phyloP scores from a whole-genome alignment of 2,113 vertebrate species.

The Hucho hucho region DNA sequence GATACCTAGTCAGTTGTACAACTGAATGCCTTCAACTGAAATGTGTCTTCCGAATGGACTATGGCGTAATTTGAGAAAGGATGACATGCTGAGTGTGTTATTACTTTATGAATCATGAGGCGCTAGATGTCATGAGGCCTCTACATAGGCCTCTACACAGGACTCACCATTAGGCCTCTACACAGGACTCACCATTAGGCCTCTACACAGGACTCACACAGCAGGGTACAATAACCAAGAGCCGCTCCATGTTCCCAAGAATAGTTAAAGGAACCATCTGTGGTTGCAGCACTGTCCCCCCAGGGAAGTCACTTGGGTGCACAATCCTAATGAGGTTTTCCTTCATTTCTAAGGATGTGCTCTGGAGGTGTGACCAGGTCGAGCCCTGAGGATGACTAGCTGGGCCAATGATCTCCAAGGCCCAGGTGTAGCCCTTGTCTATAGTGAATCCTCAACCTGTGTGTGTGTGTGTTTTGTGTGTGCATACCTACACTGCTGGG shows the following conservation, averaged over 20 bases:
- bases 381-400: slow-evolving; percentile 2
- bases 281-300: not conserved
- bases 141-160: not conserved
- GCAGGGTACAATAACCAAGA: no score
- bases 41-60: no score
- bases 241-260: not conserved
- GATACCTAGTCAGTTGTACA: no score
- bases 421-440: not conserved
- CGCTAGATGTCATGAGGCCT: not conserved
- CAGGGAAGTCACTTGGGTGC: not conserved
- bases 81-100: not conserved
- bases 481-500: not conserved
- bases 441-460: slow-evolving; percentile 4
- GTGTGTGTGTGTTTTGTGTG: not conserved
- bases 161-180: no score
- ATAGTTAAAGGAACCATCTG: slow-evolving; percentile 32
- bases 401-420: not conserved
- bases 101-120: not conserved
- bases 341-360: not conserved
- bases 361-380: not conserved
- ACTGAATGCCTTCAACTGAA: no score
- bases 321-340: slow-evolving; percentile 7
- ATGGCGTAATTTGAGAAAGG: not conserved
- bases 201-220: no score
- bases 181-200: not conserved